Conservation (phyloP, 2,797 vertebrate genomes). For the Nasua narica region DNA sequence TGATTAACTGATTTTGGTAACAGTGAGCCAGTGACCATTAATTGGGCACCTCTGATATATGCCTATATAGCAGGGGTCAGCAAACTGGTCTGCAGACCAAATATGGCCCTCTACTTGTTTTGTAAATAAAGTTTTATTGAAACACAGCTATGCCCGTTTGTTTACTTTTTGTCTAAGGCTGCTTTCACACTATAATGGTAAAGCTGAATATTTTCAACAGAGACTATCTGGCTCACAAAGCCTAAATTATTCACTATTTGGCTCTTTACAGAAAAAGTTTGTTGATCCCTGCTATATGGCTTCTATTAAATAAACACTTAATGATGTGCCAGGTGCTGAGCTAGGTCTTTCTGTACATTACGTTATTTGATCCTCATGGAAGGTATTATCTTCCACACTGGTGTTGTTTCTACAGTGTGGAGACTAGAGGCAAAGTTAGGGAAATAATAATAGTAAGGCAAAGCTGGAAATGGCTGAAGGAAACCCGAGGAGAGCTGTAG, state of each 20-base stretch:
- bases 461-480: neutral
- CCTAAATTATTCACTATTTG: neutral
- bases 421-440: neutral
- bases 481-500: neutral
- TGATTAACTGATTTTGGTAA: neutral
- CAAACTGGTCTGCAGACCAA: neutral
- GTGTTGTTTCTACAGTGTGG: neutral
- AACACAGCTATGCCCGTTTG: neutral
- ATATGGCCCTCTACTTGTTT: neutral
- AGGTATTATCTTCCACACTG: neutral
- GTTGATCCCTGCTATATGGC: neutral
- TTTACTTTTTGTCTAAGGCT: neutral
- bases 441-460: neutral
- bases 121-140: neutral
- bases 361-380: neutral
- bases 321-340: neutral
- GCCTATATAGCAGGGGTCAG: neutral
- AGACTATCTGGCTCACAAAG: neutral
- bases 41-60: neutral
- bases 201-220: neutral
- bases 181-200: neutral
- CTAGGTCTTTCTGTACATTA: neutral
- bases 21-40: neutral
- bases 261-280: slow-evolving; percentile 4
- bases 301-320: neutral